Conservation (phyloP, 2,113 vertebrate species). For the Oceanodroma tethys region DNA sequence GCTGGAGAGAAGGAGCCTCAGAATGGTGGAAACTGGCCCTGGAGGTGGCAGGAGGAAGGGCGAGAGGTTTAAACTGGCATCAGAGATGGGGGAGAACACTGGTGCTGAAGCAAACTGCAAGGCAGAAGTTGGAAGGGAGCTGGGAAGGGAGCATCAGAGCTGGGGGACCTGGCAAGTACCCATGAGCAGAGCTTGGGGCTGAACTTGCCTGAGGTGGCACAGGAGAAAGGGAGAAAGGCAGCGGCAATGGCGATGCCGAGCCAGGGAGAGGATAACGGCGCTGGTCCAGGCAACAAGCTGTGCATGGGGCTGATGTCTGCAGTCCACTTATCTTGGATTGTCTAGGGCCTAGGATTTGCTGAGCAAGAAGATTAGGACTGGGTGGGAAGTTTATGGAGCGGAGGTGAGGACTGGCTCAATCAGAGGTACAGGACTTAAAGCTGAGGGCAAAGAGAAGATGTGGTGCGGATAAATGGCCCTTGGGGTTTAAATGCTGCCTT, state of each 20-base stretch:
- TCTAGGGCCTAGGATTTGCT: not conserved
- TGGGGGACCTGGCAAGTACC: not conserved
- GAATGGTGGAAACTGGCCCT: not conserved
- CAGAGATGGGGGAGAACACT: not conserved
- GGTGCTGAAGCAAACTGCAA: not conserved
- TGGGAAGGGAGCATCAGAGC: not conserved
- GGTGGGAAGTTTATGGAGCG: not conserved
- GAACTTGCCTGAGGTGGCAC: not conserved
- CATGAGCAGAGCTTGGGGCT: not conserved
- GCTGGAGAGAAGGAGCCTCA: not conserved
- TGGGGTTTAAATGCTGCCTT: not conserved
- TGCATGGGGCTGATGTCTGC: not conserved
- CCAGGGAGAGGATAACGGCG: not conserved
- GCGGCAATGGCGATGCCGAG: not conserved
- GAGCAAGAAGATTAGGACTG: not conserved
- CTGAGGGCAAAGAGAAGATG: not conserved
- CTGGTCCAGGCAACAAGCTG: not conserved
- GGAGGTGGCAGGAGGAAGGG: not conserved
- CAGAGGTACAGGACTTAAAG: not conserved
- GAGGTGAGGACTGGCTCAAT: not conserved
- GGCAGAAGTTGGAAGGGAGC: not conserved
- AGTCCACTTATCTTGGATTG: not conserved
- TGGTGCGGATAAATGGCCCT: not conserved
- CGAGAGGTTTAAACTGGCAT: not conserved
- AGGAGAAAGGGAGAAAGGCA: not conserved